These are phyloP conservation scores for Enoplosus armatus DNA, from an alignment of 2,797 vertebrate species.

Conservation along the genomic window DNA sequence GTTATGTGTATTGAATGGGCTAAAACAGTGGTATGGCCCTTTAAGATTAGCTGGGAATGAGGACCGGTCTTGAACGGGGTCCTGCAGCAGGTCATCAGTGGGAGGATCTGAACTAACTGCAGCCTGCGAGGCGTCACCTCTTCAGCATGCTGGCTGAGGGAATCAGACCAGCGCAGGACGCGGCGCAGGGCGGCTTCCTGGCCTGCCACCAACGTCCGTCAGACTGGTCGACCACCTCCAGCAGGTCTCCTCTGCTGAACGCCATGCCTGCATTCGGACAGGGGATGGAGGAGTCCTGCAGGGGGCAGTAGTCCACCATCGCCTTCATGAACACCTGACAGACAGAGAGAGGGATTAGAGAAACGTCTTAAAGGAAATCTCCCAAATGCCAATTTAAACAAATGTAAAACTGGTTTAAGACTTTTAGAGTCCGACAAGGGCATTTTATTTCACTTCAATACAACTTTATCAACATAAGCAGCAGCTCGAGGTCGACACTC, in stretches of 20 bases:
- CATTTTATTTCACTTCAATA: no score
- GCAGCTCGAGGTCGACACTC: no score
- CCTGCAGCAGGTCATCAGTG: not conserved
- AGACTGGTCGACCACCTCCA: slow-evolving; percentile 93
- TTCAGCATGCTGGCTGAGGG: slow-evolving; percentile 91
- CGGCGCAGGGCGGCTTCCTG: slow-evolving; percentile 86
- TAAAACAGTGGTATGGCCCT: no score
- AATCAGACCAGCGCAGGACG: slow-evolving; percentile 89
- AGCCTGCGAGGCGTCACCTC: slow-evolving; percentile 80
- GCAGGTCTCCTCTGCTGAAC: slow-evolving; percentile 92
- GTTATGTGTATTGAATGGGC: no score
- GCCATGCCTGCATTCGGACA: slow-evolving; percentile 90
- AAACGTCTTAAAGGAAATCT: not conserved
- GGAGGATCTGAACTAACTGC: not conserved
- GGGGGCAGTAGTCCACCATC: slow-evolving; percentile 93
- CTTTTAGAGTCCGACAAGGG: no score
- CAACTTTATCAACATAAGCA: no score
- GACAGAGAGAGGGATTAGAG: not conserved
- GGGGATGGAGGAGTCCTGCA: slow-evolving; percentile 90
- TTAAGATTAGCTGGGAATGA: no score
- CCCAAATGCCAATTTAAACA: no score
- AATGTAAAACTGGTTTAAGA: no score
- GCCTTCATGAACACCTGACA: slow-evolving; percentile 89
- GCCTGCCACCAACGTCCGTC: slow-evolving; percentile 95
- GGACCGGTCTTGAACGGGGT: not conserved